Evolutionary conservation across 1,140 invertebrate species (phyloP).

Genomic region (Stegodyphus dumicola): DNA sequence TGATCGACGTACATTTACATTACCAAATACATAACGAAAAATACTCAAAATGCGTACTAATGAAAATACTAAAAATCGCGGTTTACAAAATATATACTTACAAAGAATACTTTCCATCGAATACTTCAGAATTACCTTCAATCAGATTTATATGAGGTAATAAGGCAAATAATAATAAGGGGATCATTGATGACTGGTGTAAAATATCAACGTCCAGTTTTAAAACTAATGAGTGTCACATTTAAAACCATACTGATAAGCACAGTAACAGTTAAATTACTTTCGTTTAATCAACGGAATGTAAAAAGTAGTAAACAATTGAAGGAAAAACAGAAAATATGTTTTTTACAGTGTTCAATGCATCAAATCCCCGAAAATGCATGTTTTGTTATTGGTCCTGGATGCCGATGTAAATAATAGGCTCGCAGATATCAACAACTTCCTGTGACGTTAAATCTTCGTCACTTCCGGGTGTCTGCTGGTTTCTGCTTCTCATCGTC

Average conservation of each 20-base stretch:
- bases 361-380: neutral
- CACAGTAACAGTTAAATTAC: neutral
- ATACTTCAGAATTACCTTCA: neutral
- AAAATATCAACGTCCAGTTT: neutral
- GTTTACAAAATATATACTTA: neutral
- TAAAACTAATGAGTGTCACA: neutral
- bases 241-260: neutral
- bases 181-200: neutral
- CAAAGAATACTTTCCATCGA: neutral
- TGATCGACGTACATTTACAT: no score
- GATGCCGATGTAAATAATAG: constrained; percentile 25
- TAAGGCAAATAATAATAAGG: neutral
- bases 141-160: neutral
- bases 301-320: neutral
- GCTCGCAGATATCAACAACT: constrained; percentile 9
- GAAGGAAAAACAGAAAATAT: neutral
- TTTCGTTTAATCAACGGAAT: neutral
- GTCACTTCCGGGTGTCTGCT: constrained; percentile 43
- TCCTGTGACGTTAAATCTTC: constrained; percentile 15
- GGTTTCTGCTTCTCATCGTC: neutral
- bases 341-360: no score
- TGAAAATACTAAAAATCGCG: no score
- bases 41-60: no score
- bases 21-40: no score
- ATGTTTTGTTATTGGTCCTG: neutral